Conservation (phyloP, 2,797 vertebrate species). For the Nyctibius grandis region DNA sequence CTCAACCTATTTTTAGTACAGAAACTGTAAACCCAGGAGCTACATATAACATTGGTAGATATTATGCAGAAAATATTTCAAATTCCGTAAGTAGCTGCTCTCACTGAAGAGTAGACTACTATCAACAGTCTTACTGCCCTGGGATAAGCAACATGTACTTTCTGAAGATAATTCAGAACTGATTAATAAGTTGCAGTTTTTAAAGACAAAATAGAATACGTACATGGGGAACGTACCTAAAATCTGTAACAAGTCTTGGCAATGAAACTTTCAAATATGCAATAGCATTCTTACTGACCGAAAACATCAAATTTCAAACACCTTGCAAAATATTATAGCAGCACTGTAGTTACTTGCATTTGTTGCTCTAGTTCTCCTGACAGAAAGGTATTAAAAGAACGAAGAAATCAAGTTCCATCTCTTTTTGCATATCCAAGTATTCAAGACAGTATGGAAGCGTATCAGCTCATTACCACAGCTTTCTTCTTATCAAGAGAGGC, state of each 20-base stretch:
- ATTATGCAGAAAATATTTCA: neutral
- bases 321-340: neutral
- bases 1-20: neutral
- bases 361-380: neutral
- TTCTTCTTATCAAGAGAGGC: slow-evolving; percentile 19
- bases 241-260: neutral
- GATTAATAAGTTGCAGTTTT: neutral
- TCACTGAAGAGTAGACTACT: neutral
- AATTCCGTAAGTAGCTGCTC: neutral
- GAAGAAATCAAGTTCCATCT: neutral
- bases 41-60: neutral
- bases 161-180: neutral
- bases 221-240: neutral
- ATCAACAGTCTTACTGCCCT: neutral
- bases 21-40: neutral
- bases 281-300: neutral
- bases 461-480: neutral
- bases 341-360: neutral
- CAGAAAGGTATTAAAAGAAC: neutral
- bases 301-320: neutral
- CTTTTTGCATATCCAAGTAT: neutral
- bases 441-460: neutral
- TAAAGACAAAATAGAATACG: neutral
- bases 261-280: neutral
- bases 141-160: neutral